A percentile compares a stretch with the other conserved stretches of the same genome.
Conservation (phyloP, 2,888 invertebrate genomes). For the Trimorus sp. region DNA sequence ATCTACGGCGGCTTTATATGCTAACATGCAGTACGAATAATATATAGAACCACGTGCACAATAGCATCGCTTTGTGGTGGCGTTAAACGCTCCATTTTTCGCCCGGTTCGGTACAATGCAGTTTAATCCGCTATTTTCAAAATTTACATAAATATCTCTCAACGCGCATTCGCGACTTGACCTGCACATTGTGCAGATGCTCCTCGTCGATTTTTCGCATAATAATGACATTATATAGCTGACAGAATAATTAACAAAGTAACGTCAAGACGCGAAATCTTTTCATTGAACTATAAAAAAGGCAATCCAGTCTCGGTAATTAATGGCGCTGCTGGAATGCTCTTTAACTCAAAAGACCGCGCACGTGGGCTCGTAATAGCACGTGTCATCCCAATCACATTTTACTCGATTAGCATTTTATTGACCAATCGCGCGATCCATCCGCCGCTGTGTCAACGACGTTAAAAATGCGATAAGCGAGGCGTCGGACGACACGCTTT, state of each 20-base stretch:
- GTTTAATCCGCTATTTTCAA: background rate
- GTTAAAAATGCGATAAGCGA: conserved; percentile 19
- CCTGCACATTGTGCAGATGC: too few species aligned
- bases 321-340: conserved; percentile 28
- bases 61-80: conserved; percentile 39
- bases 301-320: conserved; percentile 9
- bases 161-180: too few species aligned
- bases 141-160: too few species aligned
- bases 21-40: conserved; percentile 34
- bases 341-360: conserved; percentile 31
- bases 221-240: background rate
- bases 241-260: conserved; percentile 14
- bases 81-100: conserved; percentile 32
- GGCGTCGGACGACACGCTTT: conserved; percentile 1
- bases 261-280: conserved; percentile 1
- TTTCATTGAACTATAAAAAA: conserved; percentile 4
- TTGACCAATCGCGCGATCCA: conserved; percentile 20
- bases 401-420: conserved; percentile 35
- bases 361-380: conserved; percentile 10
- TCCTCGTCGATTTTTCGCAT: too few species aligned
- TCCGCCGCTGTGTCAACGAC: conserved; percentile 15
- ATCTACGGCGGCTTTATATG: conserved; percentile 40
- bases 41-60: conserved; percentile 26
- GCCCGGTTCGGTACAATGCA: background rate
- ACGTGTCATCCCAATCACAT: conserved; percentile 30